A percentile compares a stretch with the other conserved stretches of the same genome.
phyloP scores from a whole-genome alignment of 2,797 vertebrate species.

The Mormyrops boulengeri region DNA sequence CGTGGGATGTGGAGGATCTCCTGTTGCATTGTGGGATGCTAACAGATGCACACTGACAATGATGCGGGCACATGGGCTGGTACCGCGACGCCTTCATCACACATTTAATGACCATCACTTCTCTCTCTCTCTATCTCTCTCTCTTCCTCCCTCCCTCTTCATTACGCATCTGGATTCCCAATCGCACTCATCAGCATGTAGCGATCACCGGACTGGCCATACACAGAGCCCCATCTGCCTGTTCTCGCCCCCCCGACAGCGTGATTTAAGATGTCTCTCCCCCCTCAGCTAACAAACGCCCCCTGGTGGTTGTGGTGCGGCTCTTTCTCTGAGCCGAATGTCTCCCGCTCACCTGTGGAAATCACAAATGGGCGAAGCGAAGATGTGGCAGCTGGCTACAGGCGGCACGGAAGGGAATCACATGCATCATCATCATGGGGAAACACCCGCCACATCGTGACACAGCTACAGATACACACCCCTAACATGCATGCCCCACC shows the following conservation, averaged over 20 bases:
- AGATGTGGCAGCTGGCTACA: not conserved
- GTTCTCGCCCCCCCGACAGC: not conserved
- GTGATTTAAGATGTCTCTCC: not conserved
- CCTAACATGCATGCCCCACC: not conserved
- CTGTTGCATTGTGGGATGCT: not conserved
- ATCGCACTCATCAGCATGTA: not conserved
- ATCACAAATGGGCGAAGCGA: not conserved
- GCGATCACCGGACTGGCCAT: not conserved
- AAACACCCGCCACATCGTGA: not conserved
- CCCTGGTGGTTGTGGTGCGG: not conserved
- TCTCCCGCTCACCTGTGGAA: not conserved
- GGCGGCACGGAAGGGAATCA: not conserved
- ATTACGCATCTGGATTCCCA: not conserved
- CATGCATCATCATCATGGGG: not conserved
- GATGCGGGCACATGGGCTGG: not conserved
- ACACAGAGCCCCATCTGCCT: not conserved
- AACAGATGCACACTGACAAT: not conserved
- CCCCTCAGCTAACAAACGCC: not conserved
- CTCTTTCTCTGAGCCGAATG: not conserved
- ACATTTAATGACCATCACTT: not conserved
- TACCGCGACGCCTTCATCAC: not conserved
- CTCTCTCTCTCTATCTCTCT: not conserved
- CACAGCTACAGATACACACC: not conserved
- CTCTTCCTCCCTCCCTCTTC: not conserved
- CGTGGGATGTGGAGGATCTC: too few relatives aligned